A percentile compares a stretch with the other conserved stretches of the same genome.
These are phyloP conservation scores for Leucophora obtusa DNA, from an alignment of 2,888 invertebrate genomes.

Conservation along the genomic window DNA sequence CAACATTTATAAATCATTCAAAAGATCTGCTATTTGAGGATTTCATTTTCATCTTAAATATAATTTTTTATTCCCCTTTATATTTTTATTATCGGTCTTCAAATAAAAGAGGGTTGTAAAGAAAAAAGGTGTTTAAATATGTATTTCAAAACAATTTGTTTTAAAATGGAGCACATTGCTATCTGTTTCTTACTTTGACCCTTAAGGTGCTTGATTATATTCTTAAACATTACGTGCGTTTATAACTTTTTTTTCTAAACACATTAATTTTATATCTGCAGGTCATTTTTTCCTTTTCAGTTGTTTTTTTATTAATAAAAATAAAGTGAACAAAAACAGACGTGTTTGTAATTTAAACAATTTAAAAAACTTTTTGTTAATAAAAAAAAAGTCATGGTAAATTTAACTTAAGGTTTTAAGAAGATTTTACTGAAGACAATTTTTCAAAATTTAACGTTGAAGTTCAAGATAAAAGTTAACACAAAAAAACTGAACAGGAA, in stretches of 20 bases:
- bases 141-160: constrained; percentile 19
- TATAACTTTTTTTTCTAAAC: background rate
- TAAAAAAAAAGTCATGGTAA: background rate
- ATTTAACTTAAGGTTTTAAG: background rate
- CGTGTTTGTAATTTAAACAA: constrained; percentile 16
- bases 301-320: background rate
- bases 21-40: background rate
- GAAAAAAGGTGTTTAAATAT: constrained; percentile 1
- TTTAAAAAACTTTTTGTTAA: background rate
- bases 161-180: background rate
- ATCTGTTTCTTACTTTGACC: constrained; percentile 1
- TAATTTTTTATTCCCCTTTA: background rate
- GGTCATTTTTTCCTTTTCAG: constrained; percentile 8
- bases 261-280: constrained; percentile 32
- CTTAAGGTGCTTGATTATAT: constrained; percentile 32
- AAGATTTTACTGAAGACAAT: too few relatives aligned
- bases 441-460: too few relatives aligned
- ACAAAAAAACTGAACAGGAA: too few relatives aligned
- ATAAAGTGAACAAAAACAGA: background rate
- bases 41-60: background rate
- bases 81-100: background rate
- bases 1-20: constrained; percentile 11
- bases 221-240: constrained; percentile 15
- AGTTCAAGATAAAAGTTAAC: too few relatives aligned
- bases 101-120: background rate